These are phyloP conservation scores for Odontomachus brunneus DNA, from an alignment of 1,140 invertebrate genomes.

Conservation along the genomic window DNA sequence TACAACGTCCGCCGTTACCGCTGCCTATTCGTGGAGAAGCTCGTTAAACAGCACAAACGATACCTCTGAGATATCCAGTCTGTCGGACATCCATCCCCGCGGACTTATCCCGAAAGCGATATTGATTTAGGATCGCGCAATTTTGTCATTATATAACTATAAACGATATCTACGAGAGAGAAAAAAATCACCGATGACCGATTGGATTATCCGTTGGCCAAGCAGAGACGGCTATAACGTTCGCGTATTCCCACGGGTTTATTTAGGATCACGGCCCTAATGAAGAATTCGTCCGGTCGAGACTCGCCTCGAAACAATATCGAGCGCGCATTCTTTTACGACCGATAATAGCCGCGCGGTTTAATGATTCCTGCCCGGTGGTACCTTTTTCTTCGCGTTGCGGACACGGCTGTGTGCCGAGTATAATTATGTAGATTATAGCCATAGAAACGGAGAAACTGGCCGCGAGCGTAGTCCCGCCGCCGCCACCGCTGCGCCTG, in stretches of 20 bases:
- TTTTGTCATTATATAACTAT: not conserved
- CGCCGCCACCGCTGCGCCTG: conserved; percentile 14
- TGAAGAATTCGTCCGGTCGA: conserved; percentile 46
- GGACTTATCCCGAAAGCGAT: no score
- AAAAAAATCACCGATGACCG: not conserved
- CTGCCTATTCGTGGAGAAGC: not conserved
- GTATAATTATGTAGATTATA: conserved; percentile 74
- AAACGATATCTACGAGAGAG: not conserved
- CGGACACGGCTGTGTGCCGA: conserved; percentile 45
- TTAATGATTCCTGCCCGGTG: conserved; percentile 54
- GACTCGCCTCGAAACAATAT: conserved; percentile 54
- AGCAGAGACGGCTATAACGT: conserved; percentile 40
- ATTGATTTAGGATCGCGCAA: no score
- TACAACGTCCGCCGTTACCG: not conserved
- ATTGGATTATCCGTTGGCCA: conserved; percentile 16
- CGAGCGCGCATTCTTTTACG: conserved; percentile 61
- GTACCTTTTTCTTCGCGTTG: conserved; percentile 40
- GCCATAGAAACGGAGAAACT: conserved; percentile 70
- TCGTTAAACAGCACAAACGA: not conserved
- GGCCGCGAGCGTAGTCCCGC: conserved; percentile 57
- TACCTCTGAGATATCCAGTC: not conserved
- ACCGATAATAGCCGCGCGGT: conserved; percentile 67
- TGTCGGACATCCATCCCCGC: no score
- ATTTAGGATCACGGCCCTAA: conserved; percentile 39
- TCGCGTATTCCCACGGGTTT: conserved; percentile 30